phyloP scores from a whole-genome alignment of 2,113 vertebrate genomes.

The Alligator mississippiensis region DNA sequence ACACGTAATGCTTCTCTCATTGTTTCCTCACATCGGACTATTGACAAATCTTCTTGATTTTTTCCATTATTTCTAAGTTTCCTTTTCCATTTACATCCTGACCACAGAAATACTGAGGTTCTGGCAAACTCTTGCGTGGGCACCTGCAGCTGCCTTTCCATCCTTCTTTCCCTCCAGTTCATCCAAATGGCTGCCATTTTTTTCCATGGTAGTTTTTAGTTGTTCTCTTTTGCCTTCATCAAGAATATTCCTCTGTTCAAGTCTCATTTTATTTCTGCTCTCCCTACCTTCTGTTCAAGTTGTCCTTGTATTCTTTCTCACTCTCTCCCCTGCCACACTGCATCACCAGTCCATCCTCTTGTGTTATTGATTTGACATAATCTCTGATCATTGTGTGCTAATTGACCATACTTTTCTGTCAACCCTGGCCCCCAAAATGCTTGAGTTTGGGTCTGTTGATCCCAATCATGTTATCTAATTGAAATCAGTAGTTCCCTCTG shows the following conservation, averaged over 20 bases:
- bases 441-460: neutral
- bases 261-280: neutral
- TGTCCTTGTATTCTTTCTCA: neutral
- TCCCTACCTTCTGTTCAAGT: neutral
- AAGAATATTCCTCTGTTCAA: neutral
- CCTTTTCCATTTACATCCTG: neutral
- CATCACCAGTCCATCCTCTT: neutral
- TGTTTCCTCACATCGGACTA: neutral
- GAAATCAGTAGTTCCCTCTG: neutral
- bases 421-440: neutral
- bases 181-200: neutral
- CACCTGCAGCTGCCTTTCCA: neutral
- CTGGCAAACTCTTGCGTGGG: neutral
- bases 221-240: neutral
- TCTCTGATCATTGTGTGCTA: neutral
- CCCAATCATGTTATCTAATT: neutral
- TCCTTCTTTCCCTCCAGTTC: neutral
- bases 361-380: neutral
- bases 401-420: neutral
- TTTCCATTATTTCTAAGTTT: neutral
- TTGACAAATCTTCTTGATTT: neutral
- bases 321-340: neutral
- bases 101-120: neutral
- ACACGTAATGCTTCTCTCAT: neutral
- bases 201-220: neutral